Percentiles rank a stretch among this genome's conserved stretches.
Evolutionary conservation across 2,113 vertebrate species (phyloP).

Genomic region (Apteryx owenii): DNA sequence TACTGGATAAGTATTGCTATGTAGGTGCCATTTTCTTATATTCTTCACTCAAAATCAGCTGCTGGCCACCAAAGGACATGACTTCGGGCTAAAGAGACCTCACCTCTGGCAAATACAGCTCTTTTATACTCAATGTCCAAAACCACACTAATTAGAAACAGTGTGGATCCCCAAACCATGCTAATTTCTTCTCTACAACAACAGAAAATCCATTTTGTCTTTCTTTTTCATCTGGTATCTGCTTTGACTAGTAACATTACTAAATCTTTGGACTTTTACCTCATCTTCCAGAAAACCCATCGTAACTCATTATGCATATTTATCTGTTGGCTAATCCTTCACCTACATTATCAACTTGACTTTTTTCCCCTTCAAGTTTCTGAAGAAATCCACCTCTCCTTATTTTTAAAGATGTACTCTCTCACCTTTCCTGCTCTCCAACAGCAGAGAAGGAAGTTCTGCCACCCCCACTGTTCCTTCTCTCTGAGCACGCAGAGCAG

Average conservation of each 20-base stretch:
- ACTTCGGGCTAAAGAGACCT: not conserved
- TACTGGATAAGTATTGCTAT: not conserved
- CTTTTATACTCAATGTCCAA: not conserved
- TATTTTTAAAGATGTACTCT: not conserved
- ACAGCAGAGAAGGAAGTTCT: not conserved
- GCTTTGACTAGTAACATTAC: not conserved
- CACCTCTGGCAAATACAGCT: not conserved
- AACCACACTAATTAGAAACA: not conserved
- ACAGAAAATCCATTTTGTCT: not conserved
- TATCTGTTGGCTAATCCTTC: not conserved
- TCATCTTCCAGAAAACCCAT: not conserved
- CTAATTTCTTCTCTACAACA: not conserved
- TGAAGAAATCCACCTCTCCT: not conserved
- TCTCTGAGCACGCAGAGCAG: not conserved
- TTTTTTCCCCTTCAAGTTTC: not conserved
- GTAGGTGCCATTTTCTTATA: not conserved
- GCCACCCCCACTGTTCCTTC: not conserved
- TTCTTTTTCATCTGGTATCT: not conserved
- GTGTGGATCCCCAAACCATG: not conserved
- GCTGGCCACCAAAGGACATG: not conserved
- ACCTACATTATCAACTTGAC: not conserved
- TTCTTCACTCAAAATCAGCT: not conserved
- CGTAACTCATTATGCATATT: accelerated
- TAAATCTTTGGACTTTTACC: not conserved
- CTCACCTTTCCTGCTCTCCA: not conserved